Evolutionary conservation across 30 jellyfish, hydroid and myxozoan species (phyloP).

Genomic region (Chironex yamaguchii): DNA sequence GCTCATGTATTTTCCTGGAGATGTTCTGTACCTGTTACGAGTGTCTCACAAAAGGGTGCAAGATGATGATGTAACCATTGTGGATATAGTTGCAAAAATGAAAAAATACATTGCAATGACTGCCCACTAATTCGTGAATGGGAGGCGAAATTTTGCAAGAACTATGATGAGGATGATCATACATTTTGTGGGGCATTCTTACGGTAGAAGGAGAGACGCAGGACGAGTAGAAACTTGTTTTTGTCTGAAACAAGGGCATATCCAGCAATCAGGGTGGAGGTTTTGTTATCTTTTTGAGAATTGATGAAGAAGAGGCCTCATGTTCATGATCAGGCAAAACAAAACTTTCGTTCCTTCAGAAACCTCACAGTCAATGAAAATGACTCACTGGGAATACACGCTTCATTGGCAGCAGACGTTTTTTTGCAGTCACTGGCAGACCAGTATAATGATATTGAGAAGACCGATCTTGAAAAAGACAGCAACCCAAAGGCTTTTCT

Average conservation of each 20-base stretch:
- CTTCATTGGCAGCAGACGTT: slow-evolving; percentile 11
- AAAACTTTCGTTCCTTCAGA: background rate
- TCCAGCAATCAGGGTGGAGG: slow-evolving; percentile 24
- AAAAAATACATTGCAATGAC: too few species aligned
- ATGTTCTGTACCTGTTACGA: background rate
- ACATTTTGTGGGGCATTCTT: background rate
- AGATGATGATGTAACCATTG: background rate
- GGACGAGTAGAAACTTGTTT: background rate
- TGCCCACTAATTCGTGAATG: slow-evolving; percentile 1
- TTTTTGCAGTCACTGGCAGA: slow-evolving; percentile 32
- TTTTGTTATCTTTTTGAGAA: background rate
- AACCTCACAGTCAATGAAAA: background rate
- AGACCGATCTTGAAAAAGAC: slow-evolving; percentile 37
- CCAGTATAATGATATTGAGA: slow-evolving; percentile 33
- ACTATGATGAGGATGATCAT: background rate
- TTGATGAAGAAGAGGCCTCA: background rate
- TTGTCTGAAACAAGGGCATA: slow-evolving; percentile 7
- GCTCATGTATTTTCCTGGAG: background rate
- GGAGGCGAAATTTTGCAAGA: slow-evolving; percentile 1
- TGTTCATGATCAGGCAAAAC: background rate
- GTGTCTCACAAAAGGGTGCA: background rate
- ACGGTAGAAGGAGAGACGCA: slow-evolving; percentile 6
- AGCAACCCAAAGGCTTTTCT: slow-evolving; percentile 50
- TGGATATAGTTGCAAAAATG: too few species aligned
- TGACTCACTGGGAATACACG: background rate